A percentile compares a stretch with the other conserved stretches of the same genome.
Evolutionary conservation across 2,797 vertebrate genomes (phyloP).

Genomic region (Lepus oiostolus): DNA sequence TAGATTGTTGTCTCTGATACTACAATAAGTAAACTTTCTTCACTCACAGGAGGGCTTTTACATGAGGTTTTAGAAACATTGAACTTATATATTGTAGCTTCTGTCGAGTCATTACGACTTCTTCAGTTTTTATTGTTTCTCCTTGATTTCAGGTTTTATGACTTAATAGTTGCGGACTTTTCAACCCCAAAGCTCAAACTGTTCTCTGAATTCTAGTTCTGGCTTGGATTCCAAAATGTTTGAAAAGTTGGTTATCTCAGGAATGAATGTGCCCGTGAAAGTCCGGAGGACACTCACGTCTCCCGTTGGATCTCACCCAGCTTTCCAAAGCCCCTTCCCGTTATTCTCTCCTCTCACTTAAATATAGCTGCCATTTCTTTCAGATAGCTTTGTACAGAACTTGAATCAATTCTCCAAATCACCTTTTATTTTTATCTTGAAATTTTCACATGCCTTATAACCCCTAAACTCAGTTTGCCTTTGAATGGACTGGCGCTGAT

Average conservation of each 20-base stretch:
- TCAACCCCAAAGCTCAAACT: slow-evolving; percentile 36
- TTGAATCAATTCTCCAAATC: background rate
- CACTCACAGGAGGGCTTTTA: background rate
- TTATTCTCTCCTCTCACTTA: background rate
- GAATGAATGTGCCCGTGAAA: background rate
- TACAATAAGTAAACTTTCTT: background rate
- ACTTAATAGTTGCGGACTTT: slow-evolving; percentile 32
- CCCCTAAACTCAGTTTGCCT: background rate
- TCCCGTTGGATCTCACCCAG: background rate
- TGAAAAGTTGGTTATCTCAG: background rate
- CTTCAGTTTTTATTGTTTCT: background rate
- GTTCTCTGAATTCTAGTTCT: slow-evolving; percentile 35
- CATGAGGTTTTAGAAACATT: background rate
- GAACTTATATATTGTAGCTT: background rate
- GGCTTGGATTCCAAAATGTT: background rate
- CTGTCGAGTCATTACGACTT: background rate
- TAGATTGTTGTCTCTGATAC: slow-evolving; percentile 8
- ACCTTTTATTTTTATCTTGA: background rate
- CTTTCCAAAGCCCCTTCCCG: background rate
- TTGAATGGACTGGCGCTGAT: background rate
- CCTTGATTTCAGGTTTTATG: slow-evolving; percentile 28
- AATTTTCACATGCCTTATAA: background rate
- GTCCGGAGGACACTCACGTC: background rate
- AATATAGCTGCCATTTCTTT: background rate
- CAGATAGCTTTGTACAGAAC: background rate